Percentiles rank a stretch among this genome's conserved stretches.
phyloP scores from a whole-genome alignment of 2,113 vertebrate genomes.

The Chamaetylas fuelleborni region DNA sequence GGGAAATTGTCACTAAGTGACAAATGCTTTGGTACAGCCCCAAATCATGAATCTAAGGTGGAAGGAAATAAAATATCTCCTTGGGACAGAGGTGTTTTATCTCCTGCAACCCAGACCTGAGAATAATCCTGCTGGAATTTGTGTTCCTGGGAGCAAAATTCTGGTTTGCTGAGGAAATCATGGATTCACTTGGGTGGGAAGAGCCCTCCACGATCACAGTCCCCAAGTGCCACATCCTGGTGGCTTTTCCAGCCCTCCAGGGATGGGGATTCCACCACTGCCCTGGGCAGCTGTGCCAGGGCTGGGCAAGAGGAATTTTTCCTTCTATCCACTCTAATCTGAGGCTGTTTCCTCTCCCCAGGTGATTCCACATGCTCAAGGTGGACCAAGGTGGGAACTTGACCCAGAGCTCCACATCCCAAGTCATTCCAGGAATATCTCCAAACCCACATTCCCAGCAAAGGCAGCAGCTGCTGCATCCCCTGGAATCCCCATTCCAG shows the following conservation, averaged over 20 bases:
- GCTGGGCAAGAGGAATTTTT: neutral
- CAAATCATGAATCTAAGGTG: neutral
- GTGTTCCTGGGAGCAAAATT: rapidly evolving
- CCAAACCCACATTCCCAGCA: neutral
- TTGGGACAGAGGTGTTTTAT: neutral
- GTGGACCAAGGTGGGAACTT: neutral
- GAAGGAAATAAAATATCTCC: neutral
- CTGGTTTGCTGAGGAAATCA: neutral
- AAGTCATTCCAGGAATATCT: neutral
- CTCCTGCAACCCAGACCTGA: neutral
- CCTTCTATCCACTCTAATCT: neutral
- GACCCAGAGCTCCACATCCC: neutral
- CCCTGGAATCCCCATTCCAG: neutral
- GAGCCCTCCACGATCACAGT: rapidly evolving
- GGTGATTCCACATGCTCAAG: neutral
- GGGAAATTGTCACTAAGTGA: neutral
- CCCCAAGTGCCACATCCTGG: neutral
- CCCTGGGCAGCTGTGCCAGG: no score
- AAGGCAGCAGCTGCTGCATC: neutral
- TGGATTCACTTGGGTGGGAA: neutral
- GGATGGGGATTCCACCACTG: neutral
- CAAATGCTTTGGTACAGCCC: neutral
- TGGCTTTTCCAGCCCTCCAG: neutral
- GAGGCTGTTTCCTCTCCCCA: no score
- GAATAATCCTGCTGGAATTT: neutral